Base-by-base conservation (phyloP, 2,888 invertebrate species). In the Agrochola lota region DNA sequence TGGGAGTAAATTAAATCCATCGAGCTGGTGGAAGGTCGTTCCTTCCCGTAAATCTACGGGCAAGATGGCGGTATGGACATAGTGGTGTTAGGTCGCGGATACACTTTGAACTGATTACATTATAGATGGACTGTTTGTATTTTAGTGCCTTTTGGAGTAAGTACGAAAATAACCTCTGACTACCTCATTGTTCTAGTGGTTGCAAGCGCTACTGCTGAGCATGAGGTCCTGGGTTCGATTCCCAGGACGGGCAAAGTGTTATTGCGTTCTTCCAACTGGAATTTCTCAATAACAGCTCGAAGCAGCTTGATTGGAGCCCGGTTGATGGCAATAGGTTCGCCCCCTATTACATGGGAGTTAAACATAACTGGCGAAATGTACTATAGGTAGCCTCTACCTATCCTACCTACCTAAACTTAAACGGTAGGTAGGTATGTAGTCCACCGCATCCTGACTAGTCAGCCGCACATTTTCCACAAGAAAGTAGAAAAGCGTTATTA, bases 1-100 rank as follows among this genome's bases (percentile, higher is more conserved):
- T 81, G 68, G 40, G 64, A 87, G 86, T 85, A 88, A 88, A 88
- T 88, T 87, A 88, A 89, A 89, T 87, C 81, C 78, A 83, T 70
- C 68, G 67, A 73, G 82, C 67, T 80, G 67, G 30, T 77, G 52
- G 80, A 82, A 74, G 75, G 85, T 81, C 80, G 83, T 74, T 67
- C 52, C 23, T 73, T 52, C 15, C 49, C 83, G 87, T 90, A 89
- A 91, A 90, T 90, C 85, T 82, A 55, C 78, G 66, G 68, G 73
- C 71, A 63, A 82, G 49, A n/a, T 40, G 20, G 71, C 60, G 69
- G 77, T 69, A 52, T 72, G 71, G 62, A 74, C 72, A 74, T 64
- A 68, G 71, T 83, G 62, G 15, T 17, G 46, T 72, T 78, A 77
- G 75, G 74, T 74, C 59, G 80, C 77, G 72, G 62, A 9, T 11